Evolutionary conservation across 2,797 vertebrate species (phyloP), one percentile per base, ranked within the genome.

Genomic region (Taenioides sp.): DNA sequence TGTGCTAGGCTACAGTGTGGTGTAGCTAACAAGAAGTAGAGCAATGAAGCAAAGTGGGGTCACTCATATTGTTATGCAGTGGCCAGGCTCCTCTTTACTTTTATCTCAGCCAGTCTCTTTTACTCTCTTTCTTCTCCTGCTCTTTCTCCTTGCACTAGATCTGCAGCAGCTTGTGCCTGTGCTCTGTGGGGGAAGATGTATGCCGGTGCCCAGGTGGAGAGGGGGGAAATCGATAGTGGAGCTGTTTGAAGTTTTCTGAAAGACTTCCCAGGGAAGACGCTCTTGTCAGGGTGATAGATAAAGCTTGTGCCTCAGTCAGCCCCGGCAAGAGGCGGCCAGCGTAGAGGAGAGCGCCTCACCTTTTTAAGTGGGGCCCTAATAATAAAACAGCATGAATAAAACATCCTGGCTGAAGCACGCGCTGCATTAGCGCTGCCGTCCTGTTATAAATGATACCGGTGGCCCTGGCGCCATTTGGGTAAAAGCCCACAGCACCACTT

Each of bases 361-460:
- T 95, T 93, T 94, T 94, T 94, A 94, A 94, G 93, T 94, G 93
- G 93, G 85, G 91, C 90, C 92, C 92, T 94, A 94, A 94, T 95
- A 94, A 94, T 94, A 94, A 94, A 95, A 93, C 89, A 92, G 88
- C 90, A 95, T 95, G 94, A 95, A 95, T 95, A 95, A 95, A 94
- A 95, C 94, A 95, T 95, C 68, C 87, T 85, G 89, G 87, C 89
- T 86, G 89, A 91, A 84, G 89, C 88, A 91, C 73, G 85, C 89
- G 84, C 92, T 92, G 93, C 94, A 94, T 95, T 94, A 94, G 93
- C 80, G 84, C 89, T 87, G 88, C 84, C 84, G 89, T 90, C 90
- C 88, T 71, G 92, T 94, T 94, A 95, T 94, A 95, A 94, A 94
- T 94, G 93, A 94, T 94, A 93, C 91, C 85, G 77, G 86, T 92